Percentiles rank a stretch among this genome's conserved stretches.
Conservation (phyloP, 1,140 invertebrate species). For the Kradibia gibbosae region DNA sequence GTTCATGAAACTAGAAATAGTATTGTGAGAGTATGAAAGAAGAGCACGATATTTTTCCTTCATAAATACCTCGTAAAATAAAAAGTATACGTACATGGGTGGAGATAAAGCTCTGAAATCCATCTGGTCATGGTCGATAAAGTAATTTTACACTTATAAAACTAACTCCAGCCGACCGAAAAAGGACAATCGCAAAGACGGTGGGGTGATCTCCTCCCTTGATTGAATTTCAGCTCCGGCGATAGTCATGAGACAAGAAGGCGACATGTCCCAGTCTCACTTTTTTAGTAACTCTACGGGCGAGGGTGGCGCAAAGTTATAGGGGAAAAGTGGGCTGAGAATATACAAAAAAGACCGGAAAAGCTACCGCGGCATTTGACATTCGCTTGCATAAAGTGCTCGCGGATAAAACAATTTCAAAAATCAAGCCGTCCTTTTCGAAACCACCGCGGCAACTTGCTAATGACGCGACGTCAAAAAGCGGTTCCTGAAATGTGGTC, state of each 20-base stretch:
- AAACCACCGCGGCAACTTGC: constrained; percentile 32
- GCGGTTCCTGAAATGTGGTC: constrained; percentile 40
- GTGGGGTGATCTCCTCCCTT: not conserved
- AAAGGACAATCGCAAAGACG: constrained; percentile 13
- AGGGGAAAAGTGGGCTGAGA: constrained; percentile 5
- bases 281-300: not conserved
- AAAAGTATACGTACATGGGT: not conserved
- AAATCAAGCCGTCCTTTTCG: constrained; percentile 27
- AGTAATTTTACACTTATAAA: not conserved
- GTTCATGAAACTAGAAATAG: not conserved
- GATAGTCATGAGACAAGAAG: not conserved
- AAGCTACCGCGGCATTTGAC: constrained; percentile 17
- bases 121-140: constrained; percentile 13
- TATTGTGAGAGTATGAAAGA: not conserved
- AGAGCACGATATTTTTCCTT: constrained; percentile 8
- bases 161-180: not conserved
- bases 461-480: constrained; percentile 48
- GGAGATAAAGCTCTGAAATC: constrained; percentile 2
- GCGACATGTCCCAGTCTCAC: not conserved
- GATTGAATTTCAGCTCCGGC: constrained; percentile 22
- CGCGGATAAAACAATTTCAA: constrained; percentile 28
- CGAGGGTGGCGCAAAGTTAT: constrained; percentile 26
- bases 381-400: constrained; percentile 36
- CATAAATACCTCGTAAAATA: constrained; percentile 18
- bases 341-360: not conserved